phyloP scores from a whole-genome alignment of 1,140 invertebrate genomes.

The Spodoptera litura region DNA sequence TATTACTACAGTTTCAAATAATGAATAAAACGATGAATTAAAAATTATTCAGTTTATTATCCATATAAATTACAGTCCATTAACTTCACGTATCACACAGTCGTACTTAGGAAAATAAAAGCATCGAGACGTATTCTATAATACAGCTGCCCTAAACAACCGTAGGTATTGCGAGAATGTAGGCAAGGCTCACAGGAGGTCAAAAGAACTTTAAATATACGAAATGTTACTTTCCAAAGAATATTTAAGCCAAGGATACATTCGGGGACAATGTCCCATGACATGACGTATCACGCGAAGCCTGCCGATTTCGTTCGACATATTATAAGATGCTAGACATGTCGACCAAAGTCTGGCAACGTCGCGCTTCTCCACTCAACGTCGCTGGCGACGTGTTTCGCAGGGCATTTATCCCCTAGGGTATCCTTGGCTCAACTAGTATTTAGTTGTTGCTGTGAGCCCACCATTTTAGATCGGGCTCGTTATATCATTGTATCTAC shows the following conservation, averaged over 20 bases:
- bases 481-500: neutral
- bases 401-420: too few relatives aligned
- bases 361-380: too few relatives aligned
- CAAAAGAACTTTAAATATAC: too few relatives aligned
- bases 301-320: too few relatives aligned
- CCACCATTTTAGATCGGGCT: slow-evolving; percentile 17
- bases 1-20: neutral
- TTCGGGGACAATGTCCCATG: too few relatives aligned
- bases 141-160: slow-evolving; percentile 29
- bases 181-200: neutral
- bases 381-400: too few relatives aligned
- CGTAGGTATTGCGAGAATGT: neutral
- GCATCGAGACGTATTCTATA: slow-evolving; percentile 25
- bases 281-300: too few relatives aligned
- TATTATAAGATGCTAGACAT: too few relatives aligned
- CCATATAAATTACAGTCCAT: slow-evolving; percentile 73
- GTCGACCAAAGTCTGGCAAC: too few relatives aligned
- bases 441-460: slow-evolving; percentile 1
- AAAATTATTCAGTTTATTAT: slow-evolving; percentile 72
- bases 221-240: neutral
- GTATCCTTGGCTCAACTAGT: too few relatives aligned
- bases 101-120: slow-evolving; percentile 53
- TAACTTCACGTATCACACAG: slow-evolving; percentile 65
- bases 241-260: too few relatives aligned
- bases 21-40: slow-evolving; percentile 55